A percentile compares a stretch with the other conserved stretches of the same genome.
Evolutionary conservation across 2,113 vertebrate genomes (phyloP).

Genomic region (Myodes glareolus): DNA sequence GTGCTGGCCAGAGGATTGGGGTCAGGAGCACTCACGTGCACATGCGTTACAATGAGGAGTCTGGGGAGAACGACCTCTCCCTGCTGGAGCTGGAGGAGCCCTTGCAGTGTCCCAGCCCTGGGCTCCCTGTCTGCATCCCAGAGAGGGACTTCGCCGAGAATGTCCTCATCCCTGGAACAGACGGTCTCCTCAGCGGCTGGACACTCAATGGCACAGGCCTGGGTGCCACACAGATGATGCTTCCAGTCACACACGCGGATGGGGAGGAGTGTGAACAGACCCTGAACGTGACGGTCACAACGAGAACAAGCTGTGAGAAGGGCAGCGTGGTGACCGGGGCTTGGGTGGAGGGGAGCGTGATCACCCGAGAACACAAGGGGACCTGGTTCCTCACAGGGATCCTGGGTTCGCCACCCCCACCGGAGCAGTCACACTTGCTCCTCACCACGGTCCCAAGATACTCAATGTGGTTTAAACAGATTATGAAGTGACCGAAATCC

Average conservation of each 20-base stretch:
- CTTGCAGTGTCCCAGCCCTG: conserved; percentile 76
- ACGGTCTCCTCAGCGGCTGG: conserved; percentile 81
- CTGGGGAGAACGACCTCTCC: conserved; percentile 87
- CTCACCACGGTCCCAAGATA: conserved; percentile 93
- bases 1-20: neutral
- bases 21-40: conserved; percentile 84
- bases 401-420: conserved; percentile 76
- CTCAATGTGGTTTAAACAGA: conserved; percentile 88
- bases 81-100: conserved; percentile 86
- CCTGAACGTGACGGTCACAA: conserved; percentile 88
- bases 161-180: conserved; percentile 86
- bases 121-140: conserved; percentile 89
- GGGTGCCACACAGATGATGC: fast-evolving
- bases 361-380: conserved; percentile 86
- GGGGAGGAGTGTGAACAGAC: conserved; percentile 85
- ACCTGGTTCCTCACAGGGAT: conserved; percentile 93
- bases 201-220: conserved; percentile 10
- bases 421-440: conserved; percentile 71
- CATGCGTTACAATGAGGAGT: conserved; percentile 74
- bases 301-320: conserved; percentile 92
- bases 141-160: conserved; percentile 92
- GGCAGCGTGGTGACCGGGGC: fast-evolving
- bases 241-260: conserved; percentile 81
- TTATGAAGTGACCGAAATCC: conserved; percentile 66
- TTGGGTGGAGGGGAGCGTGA: conserved; percentile 85